Evolutionary conservation across 2,888 invertebrate species (phyloP).

Genomic region (Eutolmus rufibarbis): DNA sequence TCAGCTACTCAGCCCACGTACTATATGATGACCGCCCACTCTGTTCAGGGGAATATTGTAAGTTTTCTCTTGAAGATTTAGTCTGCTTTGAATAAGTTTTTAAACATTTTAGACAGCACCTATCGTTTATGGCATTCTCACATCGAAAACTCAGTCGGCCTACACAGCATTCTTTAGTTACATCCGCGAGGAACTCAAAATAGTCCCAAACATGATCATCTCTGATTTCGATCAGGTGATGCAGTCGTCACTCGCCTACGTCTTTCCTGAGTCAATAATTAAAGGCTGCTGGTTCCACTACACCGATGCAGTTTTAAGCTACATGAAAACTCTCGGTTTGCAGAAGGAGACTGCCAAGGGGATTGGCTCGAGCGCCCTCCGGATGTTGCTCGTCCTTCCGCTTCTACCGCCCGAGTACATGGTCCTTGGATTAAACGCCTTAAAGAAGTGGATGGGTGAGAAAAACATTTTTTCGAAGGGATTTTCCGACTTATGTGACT

Average conservation of each 20-base stretch:
- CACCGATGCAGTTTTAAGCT: slow-evolving; percentile 50
- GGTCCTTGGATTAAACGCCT: slow-evolving; percentile 51
- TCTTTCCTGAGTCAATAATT: slow-evolving; percentile 52
- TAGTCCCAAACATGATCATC: slow-evolving; percentile 51
- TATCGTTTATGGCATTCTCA: slow-evolving; percentile 50
- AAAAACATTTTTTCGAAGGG: slow-evolving; percentile 50
- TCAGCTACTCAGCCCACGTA: slow-evolving; percentile 50
- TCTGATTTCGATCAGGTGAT: slow-evolving; percentile 51
- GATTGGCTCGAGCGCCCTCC: slow-evolving; percentile 50
- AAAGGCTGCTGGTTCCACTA: slow-evolving; percentile 54
- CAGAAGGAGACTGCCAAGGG: slow-evolving; percentile 51
- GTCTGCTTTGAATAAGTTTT: neutral
- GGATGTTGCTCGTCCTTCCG: slow-evolving; percentile 53
- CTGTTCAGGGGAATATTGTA: slow-evolving; percentile 50
- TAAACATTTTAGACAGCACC: slow-evolving; percentile 49
- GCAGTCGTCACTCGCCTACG: slow-evolving; percentile 49
- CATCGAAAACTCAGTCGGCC: slow-evolving; percentile 50
- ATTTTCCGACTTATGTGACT: slow-evolving; percentile 49
- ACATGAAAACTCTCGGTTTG: slow-evolving; percentile 50
- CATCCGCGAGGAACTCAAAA: slow-evolving; percentile 50
- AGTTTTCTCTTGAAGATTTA: neutral
- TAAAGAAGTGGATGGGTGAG: slow-evolving; percentile 54
- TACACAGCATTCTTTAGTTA: slow-evolving; percentile 51
- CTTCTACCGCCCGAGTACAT: slow-evolving; percentile 53
- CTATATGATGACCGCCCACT: slow-evolving; percentile 51